Percentiles rank a stretch among this genome's conserved stretches.
phyloP scores from a whole-genome alignment of 2,113 vertebrate species.

The Sialia sialis region DNA sequence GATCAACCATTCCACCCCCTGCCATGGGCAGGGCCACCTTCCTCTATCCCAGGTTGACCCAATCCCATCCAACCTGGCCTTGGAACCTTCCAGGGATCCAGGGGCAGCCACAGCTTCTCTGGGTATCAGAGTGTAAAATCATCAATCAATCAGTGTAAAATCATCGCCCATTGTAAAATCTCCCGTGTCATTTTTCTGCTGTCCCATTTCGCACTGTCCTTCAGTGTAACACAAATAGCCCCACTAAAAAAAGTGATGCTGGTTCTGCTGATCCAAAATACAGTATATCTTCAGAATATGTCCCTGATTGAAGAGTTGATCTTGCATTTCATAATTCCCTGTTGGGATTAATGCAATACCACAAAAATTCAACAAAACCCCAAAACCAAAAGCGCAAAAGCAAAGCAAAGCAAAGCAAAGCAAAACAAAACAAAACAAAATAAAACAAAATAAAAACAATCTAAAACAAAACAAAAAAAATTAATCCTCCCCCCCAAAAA shows the following conservation, averaged over 20 bases:
- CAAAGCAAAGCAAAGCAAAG: not conserved
- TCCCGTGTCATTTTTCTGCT: not conserved
- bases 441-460: not conserved
- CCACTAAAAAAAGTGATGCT: not conserved
- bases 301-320: not conserved
- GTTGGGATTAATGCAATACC: not conserved
- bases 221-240: not conserved
- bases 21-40: not conserved
- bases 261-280: not conserved
- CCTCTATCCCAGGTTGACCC: not conserved
- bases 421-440: not conserved
- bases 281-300: not conserved
- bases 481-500: fast-evolving
- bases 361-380: not conserved
- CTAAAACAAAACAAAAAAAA: not conserved
- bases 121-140: no score
- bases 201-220: not conserved
- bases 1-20: fast-evolving
- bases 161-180: not conserved
- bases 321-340: not conserved
- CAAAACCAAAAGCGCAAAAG: not conserved
- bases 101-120: no score
- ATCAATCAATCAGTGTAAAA: no score
- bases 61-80: fast-evolving
- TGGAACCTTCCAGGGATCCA: not conserved